A percentile compares a stretch with the other conserved stretches of the same genome.
phyloP scores from a whole-genome alignment of 1,140 invertebrate species.

The Paraescarpia echinospica region DNA sequence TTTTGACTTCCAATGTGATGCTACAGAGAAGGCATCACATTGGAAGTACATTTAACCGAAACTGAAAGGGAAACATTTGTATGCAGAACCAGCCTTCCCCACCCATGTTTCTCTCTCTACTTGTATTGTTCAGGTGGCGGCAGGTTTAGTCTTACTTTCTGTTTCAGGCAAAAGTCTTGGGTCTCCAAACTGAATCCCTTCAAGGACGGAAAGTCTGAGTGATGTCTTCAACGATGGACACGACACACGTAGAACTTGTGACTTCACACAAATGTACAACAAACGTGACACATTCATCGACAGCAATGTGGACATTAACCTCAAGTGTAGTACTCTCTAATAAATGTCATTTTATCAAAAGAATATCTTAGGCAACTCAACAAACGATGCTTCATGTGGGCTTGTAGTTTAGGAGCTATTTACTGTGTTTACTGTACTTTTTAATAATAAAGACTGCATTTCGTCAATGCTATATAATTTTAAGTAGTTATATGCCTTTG shows the following conservation, averaged over 20 bases:
- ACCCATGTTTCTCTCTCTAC: too few species aligned
- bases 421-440: background rate
- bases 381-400: background rate
- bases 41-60: too few species aligned
- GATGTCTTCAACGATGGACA: background rate
- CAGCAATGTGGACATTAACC: background rate
- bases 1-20: too few species aligned
- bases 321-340: background rate
- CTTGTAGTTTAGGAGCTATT: background rate
- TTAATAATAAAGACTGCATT: background rate
- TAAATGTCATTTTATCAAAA: background rate
- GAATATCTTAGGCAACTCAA: background rate
- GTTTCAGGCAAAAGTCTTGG: background rate
- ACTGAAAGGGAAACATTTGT: too few species aligned
- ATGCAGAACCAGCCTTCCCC: too few species aligned
- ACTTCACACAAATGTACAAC: background rate
- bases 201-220: background rate
- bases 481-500: too few species aligned
- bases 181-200: background rate
- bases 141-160: background rate
- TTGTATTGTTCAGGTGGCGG: too few species aligned
- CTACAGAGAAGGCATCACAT: too few species aligned
- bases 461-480: background rate
- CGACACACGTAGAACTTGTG: background rate
- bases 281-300: background rate